Conservation (phyloP, 2,888 invertebrate species). For the Drosophila stalkeri region DNA sequence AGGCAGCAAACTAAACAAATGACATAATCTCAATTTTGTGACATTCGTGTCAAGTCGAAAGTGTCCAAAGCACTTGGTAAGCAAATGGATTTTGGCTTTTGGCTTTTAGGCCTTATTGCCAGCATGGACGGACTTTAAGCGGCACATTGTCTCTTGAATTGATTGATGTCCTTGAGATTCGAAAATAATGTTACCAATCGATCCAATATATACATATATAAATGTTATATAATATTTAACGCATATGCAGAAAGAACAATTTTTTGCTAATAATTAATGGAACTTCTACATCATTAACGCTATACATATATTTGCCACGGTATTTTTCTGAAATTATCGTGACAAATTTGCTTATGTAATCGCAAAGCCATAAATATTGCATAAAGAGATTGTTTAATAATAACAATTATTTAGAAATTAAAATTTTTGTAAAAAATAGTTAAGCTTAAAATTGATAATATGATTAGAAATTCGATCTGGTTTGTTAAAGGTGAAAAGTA, state of each 20-base stretch:
- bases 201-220: too few species aligned
- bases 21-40: constrained; percentile 75
- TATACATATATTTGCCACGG: neutral
- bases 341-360: neutral
- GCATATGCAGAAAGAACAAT: neutral
- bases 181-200: constrained; percentile 1
- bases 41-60: constrained; percentile 52
- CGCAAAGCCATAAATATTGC: neutral
- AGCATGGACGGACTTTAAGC: neutral
- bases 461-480: neutral
- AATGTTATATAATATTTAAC: neutral
- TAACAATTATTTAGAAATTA: neutral
- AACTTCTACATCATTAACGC: neutral
- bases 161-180: constrained; percentile 14
- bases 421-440: neutral
- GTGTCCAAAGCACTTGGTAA: constrained; percentile 33
- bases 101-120: constrained; percentile 19
- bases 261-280: neutral
- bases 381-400: too few species aligned
- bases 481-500: neutral
- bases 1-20: constrained; percentile 75
- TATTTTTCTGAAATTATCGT: neutral
- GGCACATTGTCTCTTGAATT: constrained; percentile 10
- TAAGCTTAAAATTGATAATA: neutral
- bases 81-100: constrained; percentile 26